Evolutionary conservation across 2,888 invertebrate species (phyloP), one percentile per base, ranked within the genome.

Genomic region (Cheilosia vulpina): DNA sequence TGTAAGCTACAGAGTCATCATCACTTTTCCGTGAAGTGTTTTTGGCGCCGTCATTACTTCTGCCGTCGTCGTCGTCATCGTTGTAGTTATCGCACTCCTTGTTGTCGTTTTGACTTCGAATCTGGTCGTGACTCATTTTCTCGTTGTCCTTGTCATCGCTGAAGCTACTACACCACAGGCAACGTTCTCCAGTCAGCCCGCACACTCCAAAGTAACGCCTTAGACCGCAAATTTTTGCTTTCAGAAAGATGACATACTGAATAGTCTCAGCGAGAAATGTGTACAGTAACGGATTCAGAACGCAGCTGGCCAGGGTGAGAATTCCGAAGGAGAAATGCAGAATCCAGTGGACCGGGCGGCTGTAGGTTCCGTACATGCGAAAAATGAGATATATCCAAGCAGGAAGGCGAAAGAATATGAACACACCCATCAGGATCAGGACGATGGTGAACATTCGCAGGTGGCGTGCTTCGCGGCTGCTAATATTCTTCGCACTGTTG

Each of bases 271-370:
- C 93, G 7, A 94, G 90, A 87, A 94, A 94, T 2, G 94, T 93
- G 87, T 94, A 95, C 34, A 94, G 90, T 62, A 94, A 92, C 0
- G 94, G 94, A 92, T 95, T 94, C 27, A 94, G 78, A 0, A 93
- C 93, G 55, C 94, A 93, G 87, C 93, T 94, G 4, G 93, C 75
- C 47, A 94, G 89, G 5, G 93, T 93, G n/a, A 95, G 88, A 4
- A 93, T 89, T 11, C 93, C 93, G 4, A 94, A 92, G n/a, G 90
- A 87, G 73, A 93, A 93, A 87, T 93, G 93, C 11, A 94, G 82
- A 50, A 93, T 90, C 93, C 93, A 94, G 88, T 92, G 89, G 6
- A 89, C 53, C 34, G 88, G 88, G 50, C 89, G 88, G 19, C 89
- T 87, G 60, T 90, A 88, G 11, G 87, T 87, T 6, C 90, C 89